phyloP scores from a whole-genome alignment of 2,888 invertebrate species.

The Alcis repandata region DNA sequence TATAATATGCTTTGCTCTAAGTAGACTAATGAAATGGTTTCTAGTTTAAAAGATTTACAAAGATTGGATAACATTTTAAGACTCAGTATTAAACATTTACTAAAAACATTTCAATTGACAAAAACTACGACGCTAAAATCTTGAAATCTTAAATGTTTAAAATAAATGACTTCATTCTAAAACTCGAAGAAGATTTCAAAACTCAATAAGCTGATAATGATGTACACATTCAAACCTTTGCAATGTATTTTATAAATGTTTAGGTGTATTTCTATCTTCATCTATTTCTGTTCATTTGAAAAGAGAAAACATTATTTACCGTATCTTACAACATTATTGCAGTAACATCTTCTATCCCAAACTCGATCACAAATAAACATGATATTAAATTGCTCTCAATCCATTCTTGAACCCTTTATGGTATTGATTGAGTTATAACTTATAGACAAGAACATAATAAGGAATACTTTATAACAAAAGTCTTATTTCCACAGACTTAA shows the following conservation, averaged over 20 bases:
- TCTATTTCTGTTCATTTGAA: background rate
- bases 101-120: no score
- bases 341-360: conserved; percentile 43
- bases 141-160: no score
- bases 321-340: conserved; percentile 13
- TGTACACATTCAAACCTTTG: background rate
- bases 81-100: no score
- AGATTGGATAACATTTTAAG: no score
- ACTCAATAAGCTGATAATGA: background rate
- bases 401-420: conserved; percentile 60
- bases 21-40: no score
- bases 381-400: conserved; percentile 57
- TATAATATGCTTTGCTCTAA: no score
- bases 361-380: conserved; percentile 62
- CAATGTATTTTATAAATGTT: background rate
- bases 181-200: no score
- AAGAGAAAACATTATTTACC: conserved; percentile 9
- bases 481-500: conserved; percentile 14
- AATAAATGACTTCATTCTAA: background rate
- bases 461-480: conserved; percentile 9
- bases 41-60: no score
- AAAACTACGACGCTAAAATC: no score
- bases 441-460: conserved; percentile 51
- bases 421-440: conserved; percentile 75
- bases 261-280: no score